These are phyloP conservation scores for Dasyprocta punctata DNA, from an alignment of 2,113 vertebrate genomes.

Conservation along the genomic window DNA sequence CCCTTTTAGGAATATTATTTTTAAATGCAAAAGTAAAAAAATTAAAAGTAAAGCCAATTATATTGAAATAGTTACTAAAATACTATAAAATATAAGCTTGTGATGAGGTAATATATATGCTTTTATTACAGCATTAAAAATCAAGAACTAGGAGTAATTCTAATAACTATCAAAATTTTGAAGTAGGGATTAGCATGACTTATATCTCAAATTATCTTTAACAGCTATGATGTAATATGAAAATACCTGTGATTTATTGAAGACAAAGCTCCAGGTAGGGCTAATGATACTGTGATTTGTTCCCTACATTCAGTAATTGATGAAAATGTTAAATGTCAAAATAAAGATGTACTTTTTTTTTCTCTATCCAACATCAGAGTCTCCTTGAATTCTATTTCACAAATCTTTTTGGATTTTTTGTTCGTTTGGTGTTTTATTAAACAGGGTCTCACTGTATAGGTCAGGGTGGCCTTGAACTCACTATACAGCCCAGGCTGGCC, in stretches of 20 bases:
- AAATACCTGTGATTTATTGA: neutral
- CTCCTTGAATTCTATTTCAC: conserved; percentile 44
- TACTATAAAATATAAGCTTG: neutral
- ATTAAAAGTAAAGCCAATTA: neutral
- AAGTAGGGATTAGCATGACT: conserved; percentile 37
- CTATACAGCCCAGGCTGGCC: neutral
- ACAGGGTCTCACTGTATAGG: neutral
- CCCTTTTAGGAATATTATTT: conserved; percentile 47
- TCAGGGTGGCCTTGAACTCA: neutral
- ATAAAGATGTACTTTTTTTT: conserved; percentile 45
- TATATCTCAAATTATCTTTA: conserved; percentile 6
- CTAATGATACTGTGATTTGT: conserved; percentile 1
- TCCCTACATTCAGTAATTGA: conserved; percentile 30
- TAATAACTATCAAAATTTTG: conserved; percentile 42
- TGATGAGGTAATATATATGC: conserved; percentile 5
- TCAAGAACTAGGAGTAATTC: neutral
- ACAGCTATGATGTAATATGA: conserved; percentile 28
- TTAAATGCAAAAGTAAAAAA: conserved; percentile 49
- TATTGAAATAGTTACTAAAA: conserved; percentile 52
- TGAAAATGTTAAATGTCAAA: conserved; percentile 60
- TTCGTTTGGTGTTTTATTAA: neutral
- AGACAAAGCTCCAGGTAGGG: neutral
- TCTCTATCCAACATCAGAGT: conserved; percentile 51
- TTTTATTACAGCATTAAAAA: conserved; percentile 39
- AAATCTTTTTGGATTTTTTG: neutral